Evolutionary conservation across 2,888 invertebrate species (phyloP), one percentile per base, ranked within the genome.

Genomic region (Archaeoteleia sp.): DNA sequence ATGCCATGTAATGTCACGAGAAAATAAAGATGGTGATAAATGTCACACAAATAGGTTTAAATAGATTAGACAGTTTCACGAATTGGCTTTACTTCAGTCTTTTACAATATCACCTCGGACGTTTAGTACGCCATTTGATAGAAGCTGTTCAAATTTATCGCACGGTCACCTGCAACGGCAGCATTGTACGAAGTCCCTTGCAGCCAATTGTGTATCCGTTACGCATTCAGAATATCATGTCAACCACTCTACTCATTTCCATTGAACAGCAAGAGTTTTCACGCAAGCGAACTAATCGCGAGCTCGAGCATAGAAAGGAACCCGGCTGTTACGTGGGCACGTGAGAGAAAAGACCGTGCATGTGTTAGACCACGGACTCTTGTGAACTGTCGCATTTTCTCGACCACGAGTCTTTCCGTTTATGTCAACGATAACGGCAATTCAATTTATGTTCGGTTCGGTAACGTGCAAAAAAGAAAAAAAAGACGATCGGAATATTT

Each of bases 91-190:
- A 54, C 66, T 54, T 54, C 40, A 20, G 40, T 30, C 72, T 74
- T 78, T 78, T 73, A 74, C 75, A 74, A 79, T 79, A 76, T 76
- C 72, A 71, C 68, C 46, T 43, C 63, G 76, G 73, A 74, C 77
- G 69, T 78, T 77, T 78, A 74, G 72, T 65, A 67, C 66, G 71
- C 65, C 70, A 71, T 75, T 76, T 75, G 77, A 79, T 79, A 78
- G 81, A 81, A 81, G 80, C 79, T 78, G 74, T 72, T 73, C 72
- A 72, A 81, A 78, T 81, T 80, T 78, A 81, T 79, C 77, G 77
- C 74, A 73, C 48, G 75, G 74, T 77, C 74, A 73, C 76, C 74
- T 71, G 71, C 71, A 74, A 73, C 54, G 69, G 40, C 20, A 35
- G 73, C 65, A 77, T 75, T 75, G 77, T 74, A 72, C 67, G 70